Evolutionary conservation across 1,140 invertebrate genomes (phyloP).

Genomic region (Pentalonia nigronervosa): DNA sequence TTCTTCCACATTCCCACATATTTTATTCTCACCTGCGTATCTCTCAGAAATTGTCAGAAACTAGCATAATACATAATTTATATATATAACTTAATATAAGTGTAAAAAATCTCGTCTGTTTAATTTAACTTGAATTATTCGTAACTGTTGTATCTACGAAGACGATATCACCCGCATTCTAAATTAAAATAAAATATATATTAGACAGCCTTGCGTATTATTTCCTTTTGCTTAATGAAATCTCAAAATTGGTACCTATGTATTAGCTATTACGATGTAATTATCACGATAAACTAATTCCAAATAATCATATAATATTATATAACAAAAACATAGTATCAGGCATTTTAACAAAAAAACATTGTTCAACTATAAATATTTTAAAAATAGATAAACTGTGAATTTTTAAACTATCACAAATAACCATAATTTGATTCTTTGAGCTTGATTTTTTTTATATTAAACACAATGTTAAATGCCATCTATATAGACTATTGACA

Average conservation of each 20-base stretch:
- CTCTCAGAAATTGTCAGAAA: neutral
- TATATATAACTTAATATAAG: neutral
- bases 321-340: neutral
- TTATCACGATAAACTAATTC: neutral
- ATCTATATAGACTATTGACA: neutral
- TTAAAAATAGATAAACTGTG: neutral
- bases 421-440: neutral
- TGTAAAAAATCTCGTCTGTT: neutral
- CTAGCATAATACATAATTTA: neutral
- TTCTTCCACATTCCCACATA: neutral
- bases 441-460: neutral
- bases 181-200: neutral
- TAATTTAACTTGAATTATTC: neutral
- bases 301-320: neutral
- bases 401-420: neutral
- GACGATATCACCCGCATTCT: neutral
- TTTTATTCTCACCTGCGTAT: neutral
- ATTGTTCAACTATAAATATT: neutral
- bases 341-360: neutral
- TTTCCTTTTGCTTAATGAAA: neutral
- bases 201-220: neutral
- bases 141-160: neutral
- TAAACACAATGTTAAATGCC: neutral
- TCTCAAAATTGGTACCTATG: neutral
- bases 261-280: neutral